Conservation (phyloP, 2,113 vertebrate genomes). For the Reinhardtius hippoglossoides region DNA sequence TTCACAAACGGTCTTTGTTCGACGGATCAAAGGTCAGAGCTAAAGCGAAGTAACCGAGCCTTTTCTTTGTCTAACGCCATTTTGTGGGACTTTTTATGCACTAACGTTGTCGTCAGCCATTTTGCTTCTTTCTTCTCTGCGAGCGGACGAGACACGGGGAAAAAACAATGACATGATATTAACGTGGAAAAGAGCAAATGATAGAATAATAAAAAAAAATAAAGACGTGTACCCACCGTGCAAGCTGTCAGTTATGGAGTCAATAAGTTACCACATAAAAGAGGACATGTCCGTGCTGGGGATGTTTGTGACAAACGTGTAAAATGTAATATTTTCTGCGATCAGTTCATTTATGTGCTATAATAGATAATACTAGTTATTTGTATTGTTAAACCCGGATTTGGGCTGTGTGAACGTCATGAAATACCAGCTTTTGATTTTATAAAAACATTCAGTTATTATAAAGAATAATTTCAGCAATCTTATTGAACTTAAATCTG, state of each 20-base stretch:
- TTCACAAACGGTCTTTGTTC: neutral
- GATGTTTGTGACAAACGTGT: no score
- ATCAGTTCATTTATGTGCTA: no score
- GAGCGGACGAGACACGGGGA: neutral
- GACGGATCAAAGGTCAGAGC: neutral
- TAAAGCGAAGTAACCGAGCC: constrained; percentile 4
- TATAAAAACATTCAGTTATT: neutral
- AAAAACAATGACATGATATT: neutral
- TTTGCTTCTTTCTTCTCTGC: constrained; percentile 68
- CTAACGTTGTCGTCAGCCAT: constrained; percentile 77
- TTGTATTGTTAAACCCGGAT: neutral
- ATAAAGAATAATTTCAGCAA: no score
- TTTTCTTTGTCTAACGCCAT: constrained; percentile 81
- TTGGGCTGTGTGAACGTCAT: neutral
- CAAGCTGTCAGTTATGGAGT: no score
- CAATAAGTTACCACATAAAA: no score
- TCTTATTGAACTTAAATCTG: neutral
- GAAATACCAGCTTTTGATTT: neutral
- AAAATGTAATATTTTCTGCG: no score
- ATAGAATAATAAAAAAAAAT: neutral
- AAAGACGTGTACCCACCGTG: no score
- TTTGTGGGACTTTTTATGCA: constrained; percentile 75
- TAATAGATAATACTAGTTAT: no score
- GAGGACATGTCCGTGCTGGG: no score
- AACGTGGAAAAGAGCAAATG: neutral